Base-by-base conservation (phyloP, 2,113 vertebrate genomes). In the Phainopepla nitens region DNA sequence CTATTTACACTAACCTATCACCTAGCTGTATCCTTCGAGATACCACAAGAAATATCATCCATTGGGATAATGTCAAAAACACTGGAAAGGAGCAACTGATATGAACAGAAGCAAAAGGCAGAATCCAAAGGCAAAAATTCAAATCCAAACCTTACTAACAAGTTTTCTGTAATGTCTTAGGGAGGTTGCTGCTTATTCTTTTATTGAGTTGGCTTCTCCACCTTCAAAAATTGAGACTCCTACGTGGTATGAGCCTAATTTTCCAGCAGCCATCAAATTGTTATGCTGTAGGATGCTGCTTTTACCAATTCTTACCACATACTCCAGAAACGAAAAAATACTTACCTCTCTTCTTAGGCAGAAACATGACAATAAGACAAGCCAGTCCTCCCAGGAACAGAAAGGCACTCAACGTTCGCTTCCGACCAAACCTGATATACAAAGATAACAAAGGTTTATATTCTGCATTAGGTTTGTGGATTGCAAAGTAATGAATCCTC, bases 311-410 rank as follows among this genome's bases (percentile, higher is more conserved):
- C 22, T 58, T 64, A 64, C 6, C 33, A 89, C 20, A 15, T 42
- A 65, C 13, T 79, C 10, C 49, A 80, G 57, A 70, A 94, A 87
- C 8, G 60, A 56, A 78, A 87, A 61, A 84, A 56, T 42, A 47
- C 91, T 93, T 96, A 98, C 98, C 98, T 98, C 97, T 98, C 82
- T 97, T 98, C 69, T 98, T 97, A 54, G 98, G 98, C 86, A 98
- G 97, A 90, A 98, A 98, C 97, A 98, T 98, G 35, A 98, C 96
- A 86, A 98, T 90, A 60, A 98, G 97, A 93, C 98, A 98, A 73
- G 98, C 97, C 92, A 98, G 35, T 66, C 98, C 98, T 93, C 98
- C 98, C 13, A 98, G 93, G 83, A 96, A 97, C 58, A 98, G 96
- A 96, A 98, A 98, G 0, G 95, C 88, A 25, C 98, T 97, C 80